Evolutionary conservation across 2,888 invertebrate genomes (phyloP).

Genomic region (Cyrtodaria siliqua): DNA sequence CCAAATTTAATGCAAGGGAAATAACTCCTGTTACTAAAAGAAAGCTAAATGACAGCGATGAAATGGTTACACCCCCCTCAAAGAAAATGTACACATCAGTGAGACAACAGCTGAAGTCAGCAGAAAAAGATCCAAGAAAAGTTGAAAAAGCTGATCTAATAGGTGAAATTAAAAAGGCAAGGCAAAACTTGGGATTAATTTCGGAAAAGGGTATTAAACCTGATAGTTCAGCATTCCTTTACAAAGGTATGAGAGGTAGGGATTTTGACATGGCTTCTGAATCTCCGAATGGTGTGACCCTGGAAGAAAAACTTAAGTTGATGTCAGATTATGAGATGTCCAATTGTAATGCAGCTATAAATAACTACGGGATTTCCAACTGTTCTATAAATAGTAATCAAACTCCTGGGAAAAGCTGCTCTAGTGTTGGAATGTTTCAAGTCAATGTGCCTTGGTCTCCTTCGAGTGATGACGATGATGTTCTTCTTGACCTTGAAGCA

Average conservation of each 20-base stretch:
- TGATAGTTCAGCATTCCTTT: slow-evolving; percentile 27
- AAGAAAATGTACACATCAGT: slow-evolving; percentile 24
- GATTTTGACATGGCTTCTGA: too few relatives aligned
- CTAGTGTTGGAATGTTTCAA: slow-evolving; percentile 17
- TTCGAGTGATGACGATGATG: slow-evolving; percentile 11
- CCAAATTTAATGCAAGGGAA: slow-evolving; percentile 3
- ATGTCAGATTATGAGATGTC: too few relatives aligned
- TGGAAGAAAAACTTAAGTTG: too few relatives aligned
- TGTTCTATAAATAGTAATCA: too few relatives aligned
- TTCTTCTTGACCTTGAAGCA: slow-evolving; percentile 2
- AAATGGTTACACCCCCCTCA: slow-evolving; percentile 35
- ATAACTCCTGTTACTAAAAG: slow-evolving; percentile 41
- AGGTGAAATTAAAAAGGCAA: slow-evolving; percentile 18
- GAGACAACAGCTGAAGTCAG: slow-evolving; percentile 32
- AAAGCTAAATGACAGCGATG: slow-evolving; percentile 35
- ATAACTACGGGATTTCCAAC: too few relatives aligned
- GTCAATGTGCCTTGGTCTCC: slow-evolving; percentile 6
- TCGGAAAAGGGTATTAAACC: background rate
- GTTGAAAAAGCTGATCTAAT: slow-evolving; percentile 24
- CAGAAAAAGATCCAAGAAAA: background rate
- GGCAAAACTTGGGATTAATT: slow-evolving; percentile 14
- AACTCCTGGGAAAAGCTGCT: background rate
- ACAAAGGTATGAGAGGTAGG: slow-evolving; percentile 38
- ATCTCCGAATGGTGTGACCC: too few relatives aligned
- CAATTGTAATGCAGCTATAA: too few relatives aligned